phyloP scores from a whole-genome alignment of 1,140 invertebrate genomes.

The Drosophila busckii region DNA sequence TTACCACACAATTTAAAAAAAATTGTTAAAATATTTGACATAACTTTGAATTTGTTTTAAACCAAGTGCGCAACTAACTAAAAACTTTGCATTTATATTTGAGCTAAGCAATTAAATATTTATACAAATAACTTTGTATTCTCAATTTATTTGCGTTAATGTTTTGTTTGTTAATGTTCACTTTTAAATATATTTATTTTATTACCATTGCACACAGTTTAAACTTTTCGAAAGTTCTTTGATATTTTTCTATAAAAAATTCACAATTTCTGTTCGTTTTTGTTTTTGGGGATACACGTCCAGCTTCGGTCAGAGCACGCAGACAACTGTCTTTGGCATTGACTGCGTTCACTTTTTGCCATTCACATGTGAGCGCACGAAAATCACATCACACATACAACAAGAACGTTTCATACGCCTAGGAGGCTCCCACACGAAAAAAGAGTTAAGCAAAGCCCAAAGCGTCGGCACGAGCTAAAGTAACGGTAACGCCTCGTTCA shows the following conservation, averaged over 20 bases:
- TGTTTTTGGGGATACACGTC: constrained; percentile 27
- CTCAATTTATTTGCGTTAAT: background rate
- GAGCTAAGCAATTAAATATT: background rate
- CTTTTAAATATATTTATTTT: background rate
- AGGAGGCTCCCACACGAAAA: no score
- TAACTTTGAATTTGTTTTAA: no score
- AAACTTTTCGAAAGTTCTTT: background rate
- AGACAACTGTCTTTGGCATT: constrained; percentile 22
- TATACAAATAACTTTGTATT: background rate
- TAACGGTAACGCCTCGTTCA: constrained; percentile 21
- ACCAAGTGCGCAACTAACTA: no score
- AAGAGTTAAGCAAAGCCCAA: constrained; percentile 35
- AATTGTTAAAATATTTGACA: no score
- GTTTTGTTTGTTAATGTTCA: background rate
- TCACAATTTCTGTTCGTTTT: background rate
- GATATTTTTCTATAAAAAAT: constrained; percentile 1
- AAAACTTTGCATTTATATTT: background rate
- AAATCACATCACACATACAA: constrained; percentile 43
- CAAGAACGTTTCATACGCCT: no score
- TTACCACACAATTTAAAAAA: no score
- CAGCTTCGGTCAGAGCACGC: constrained; percentile 13
- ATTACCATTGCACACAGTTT: background rate
- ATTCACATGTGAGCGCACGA: constrained; percentile 28
- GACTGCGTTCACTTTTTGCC: constrained; percentile 14
- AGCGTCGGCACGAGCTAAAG: constrained; percentile 37